Evolutionary conservation across 2,797 vertebrate species (phyloP), one percentile per base, ranked within the genome.

Genomic region (Gymnopithys bicolor): DNA sequence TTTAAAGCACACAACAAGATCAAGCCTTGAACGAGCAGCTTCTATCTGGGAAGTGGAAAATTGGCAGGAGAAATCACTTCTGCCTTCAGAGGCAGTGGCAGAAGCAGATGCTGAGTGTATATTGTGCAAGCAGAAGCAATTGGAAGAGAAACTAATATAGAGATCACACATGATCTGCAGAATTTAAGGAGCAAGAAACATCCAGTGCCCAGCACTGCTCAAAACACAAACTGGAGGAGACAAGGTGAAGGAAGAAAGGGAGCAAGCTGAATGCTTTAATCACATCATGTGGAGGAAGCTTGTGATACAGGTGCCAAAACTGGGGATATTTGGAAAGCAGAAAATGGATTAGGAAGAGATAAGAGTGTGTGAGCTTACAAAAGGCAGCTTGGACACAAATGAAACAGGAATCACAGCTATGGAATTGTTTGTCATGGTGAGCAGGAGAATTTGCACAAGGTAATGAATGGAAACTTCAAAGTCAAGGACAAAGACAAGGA

Each of bases 31-130:
- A 93, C 93, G 94, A 74, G 62, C 85, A 49, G 55, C 55, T 92
- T 88, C 84, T 86, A 90, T 79, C 76, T 25, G 86, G 81, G 27
- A 92, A 96, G 91, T 73, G 69, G 96, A 93, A 95, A 95, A 93
- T 90, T 95, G 96, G 94, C 95, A 93, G 90, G 67, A 95, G 94
- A 87, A 97, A 97, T 95, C 87, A 94, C 94, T 96, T 78, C 63
- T 95, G 85, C 96, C 92, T 96, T 90, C 91, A 73, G 93, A 94
- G 51, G 63, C 87, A 80, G 75, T 18, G 67, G 94, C 80, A 97
- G 92, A 73, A 95, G 94, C 95, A 92, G 96, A 90, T 96, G 94
- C 79, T 48, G 95, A 90, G 93, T 53, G 74, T 46, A 69, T 73
- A 33, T 90, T 95, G 95, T 93, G 89, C 60, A 45, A 84, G 86